Percentiles rank a stretch among this genome's conserved stretches.
Conservation (phyloP, 2,113 vertebrate species). For the Sturnus vulgaris region DNA sequence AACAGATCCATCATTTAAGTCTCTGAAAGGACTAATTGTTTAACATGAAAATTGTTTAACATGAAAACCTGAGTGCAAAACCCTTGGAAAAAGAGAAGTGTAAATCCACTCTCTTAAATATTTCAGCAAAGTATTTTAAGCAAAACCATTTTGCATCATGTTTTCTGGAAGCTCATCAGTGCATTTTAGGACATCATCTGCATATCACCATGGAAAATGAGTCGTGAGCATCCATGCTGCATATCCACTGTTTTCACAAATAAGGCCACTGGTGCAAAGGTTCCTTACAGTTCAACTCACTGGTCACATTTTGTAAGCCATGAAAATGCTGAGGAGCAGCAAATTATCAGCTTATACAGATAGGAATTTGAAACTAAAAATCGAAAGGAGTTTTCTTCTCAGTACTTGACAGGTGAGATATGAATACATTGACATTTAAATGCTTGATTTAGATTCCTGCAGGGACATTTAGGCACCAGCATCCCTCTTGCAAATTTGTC, state of each 20-base stretch:
- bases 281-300: background rate
- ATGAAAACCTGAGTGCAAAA: background rate
- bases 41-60: background rate
- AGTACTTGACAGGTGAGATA: background rate
- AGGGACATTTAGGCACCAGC: slow-evolving; percentile 12
- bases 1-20: background rate
- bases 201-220: background rate
- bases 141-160: background rate
- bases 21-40: background rate
- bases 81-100: background rate
- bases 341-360: background rate
- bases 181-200: background rate
- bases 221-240: background rate
- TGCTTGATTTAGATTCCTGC: slow-evolving; percentile 17
- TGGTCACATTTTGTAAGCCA: background rate
- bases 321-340: background rate
- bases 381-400: background rate
- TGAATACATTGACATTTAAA: slow-evolving; percentile 60
- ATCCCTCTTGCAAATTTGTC: slow-evolving; percentile 38
- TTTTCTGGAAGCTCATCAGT: background rate
- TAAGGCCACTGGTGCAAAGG: background rate
- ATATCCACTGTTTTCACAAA: background rate
- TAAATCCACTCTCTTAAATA: background rate
- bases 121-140: background rate
- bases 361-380: background rate